A percentile compares a stretch with the other conserved stretches of the same genome.
Evolutionary conservation across 2,888 invertebrate species (phyloP).

Genomic region (Melanotus villosus): DNA sequence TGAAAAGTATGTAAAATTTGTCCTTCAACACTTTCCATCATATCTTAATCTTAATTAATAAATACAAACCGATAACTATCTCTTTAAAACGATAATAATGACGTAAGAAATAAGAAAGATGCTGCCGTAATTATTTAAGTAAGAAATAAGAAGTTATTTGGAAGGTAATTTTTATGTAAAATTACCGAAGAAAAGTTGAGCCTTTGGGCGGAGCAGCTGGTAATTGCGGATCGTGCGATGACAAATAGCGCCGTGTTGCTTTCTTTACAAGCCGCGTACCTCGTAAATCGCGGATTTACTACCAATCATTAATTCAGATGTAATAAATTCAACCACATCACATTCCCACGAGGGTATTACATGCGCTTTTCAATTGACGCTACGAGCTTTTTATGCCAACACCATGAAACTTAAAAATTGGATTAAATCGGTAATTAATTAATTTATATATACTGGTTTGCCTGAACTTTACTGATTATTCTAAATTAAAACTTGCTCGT

Average conservation of each 20-base stretch:
- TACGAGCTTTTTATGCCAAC: slow-evolving; percentile 16
- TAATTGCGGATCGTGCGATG: slow-evolving; percentile 42
- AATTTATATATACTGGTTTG: not conserved
- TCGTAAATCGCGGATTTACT: slow-evolving; percentile 52
- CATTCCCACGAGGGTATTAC: slow-evolving; percentile 34
- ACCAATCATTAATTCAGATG: slow-evolving; percentile 52
- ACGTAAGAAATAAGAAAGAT: no score
- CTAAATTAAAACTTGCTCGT: no score
- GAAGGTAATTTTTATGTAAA: not conserved
- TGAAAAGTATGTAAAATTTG: no score
- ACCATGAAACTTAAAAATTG: slow-evolving; percentile 15
- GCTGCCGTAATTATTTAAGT: no score
- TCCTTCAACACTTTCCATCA: no score
- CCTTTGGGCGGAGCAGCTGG: slow-evolving; percentile 21
- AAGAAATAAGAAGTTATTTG: no score
- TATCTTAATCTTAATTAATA: no score
- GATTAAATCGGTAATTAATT: slow-evolving; percentile 12
- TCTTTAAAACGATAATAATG: no score
- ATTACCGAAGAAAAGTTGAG: not conserved
- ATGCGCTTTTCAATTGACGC: slow-evolving; percentile 31
- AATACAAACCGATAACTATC: no score
- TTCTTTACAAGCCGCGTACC: slow-evolving; percentile 50
- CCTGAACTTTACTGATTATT: not conserved
- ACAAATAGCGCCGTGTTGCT: slow-evolving; percentile 49
- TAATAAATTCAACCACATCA: slow-evolving; percentile 44